Evolutionary conservation across 35 echinoderm and acorn worm species (phyloP), one percentile per base, ranked within the genome.

Genomic region (Acanthaster planci): DNA sequence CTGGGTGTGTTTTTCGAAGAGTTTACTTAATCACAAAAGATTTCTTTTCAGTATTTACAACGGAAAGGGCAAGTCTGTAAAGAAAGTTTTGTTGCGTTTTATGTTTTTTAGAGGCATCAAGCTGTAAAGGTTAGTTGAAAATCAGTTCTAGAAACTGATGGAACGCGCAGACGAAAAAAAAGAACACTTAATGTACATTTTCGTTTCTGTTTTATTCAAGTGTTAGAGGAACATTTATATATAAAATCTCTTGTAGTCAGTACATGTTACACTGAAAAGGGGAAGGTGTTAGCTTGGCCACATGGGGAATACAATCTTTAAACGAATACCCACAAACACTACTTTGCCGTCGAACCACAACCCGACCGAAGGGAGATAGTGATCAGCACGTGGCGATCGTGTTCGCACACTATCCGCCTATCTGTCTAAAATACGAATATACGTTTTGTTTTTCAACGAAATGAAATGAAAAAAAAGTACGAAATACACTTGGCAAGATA

Each of bases 131-230:
- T n/a, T n/a, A n/a, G n/a, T n/a, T n/a, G n/a, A n/a, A n/a, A n/a
- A n/a, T n/a, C 42, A 47, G 12, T 47, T 12, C 42, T 47, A 47
- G 42, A 47, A 47, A 12, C 12, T 12, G 12, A 47, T 6, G 4
- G 12, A 47, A 47, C 18, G 0, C 10, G 14, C 23, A 8, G 30
- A 72, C 4, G 42, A 47, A 47, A 72, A 72, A 72, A 14, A 35
- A 26, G 30, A 3, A 72, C 26, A 14, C 14, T 31, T 26, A 14
- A 72, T 47, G n/a, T 72, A 72, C 23, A 5, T 72, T 1, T 72
- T 72, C 64, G 26, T 72, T 72, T 72, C 64, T 72, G 64, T 72
- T 72, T 72, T 72, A 72, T 72, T 72, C 64, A 72, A 72, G 64
- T 72, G 64, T 72, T 29, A 72, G 64, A 72, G 22, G 64, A 72